Base-by-base conservation (phyloP, 2,113 vertebrate genomes). In the Lepidiolamprologus cunningtoni region DNA sequence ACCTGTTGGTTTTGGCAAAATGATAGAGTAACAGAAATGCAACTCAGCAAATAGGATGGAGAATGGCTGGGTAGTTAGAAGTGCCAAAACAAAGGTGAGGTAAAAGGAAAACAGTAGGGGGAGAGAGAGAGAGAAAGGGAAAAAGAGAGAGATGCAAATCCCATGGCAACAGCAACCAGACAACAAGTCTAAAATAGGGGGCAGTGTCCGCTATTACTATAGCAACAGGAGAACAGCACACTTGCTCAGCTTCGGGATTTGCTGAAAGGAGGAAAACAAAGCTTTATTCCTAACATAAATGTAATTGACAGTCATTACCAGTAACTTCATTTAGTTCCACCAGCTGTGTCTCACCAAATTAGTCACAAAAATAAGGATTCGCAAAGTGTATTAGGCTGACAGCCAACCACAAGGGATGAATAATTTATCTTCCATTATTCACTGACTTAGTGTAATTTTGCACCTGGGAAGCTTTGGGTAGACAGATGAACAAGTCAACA, bases 141-240 rank as follows among this genome's bases (percentile, higher is more conserved):
- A 83, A 87, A 89, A 91, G 90, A 86, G 90, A 93, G 92, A 92
- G 93, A 93, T 95, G 96, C 93, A 97, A 96, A 97, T 97, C 96
- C 96, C 96, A 97, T 97, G 96, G 96, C 96, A 97, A 97, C 96
- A 97, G 96, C 96, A 95, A 96, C 95, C 96, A 95, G 94, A 96
- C 95, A 97, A 97, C 96, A 97, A 94, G 96, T 97, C 94, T 96
- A 96, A 97, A 97, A 97, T 96, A 97, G 96, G 95, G 96, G 96
- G 97, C 96, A 97, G 96, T 97, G 96, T 97, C 96, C 96, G 94
- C 95, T 97, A 96, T 97, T 95, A 94, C 96, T 97, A 97, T 97
- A 96, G 96, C 96, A 97, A 97, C 96, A 97, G 95, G 93, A 95
- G 95, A 96, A 90, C 87, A 92, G 95, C 94, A 89, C 93, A 91